A percentile compares a stretch with the other conserved stretches of the same genome.
Evolutionary conservation across 1,140 invertebrate species (phyloP).

Genomic region (Drosophila neocordata): DNA sequence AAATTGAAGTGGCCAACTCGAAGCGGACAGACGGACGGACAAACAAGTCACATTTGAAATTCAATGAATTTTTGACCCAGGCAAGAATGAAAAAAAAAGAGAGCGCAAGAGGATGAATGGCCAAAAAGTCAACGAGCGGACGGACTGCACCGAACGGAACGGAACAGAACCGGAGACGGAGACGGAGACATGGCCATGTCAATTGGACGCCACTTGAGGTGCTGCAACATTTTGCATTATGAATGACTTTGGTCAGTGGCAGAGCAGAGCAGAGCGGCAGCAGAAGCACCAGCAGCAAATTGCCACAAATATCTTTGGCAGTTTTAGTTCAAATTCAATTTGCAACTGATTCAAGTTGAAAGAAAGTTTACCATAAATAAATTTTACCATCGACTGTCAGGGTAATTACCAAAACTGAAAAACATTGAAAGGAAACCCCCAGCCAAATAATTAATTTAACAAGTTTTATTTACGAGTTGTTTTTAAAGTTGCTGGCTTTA

Average conservation of each 20-base stretch:
- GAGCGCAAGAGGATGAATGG: conserved; percentile 60
- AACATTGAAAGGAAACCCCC: conserved; percentile 34
- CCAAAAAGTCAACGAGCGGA: conserved; percentile 1
- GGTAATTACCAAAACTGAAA: conserved; percentile 62
- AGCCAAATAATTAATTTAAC: conserved; percentile 32
- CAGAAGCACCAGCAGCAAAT: conserved; percentile 34
- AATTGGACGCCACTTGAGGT: conserved; percentile 67
- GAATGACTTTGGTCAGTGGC: conserved; percentile 64
- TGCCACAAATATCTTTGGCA: conserved; percentile 56
- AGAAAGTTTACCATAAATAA: conserved; percentile 75
- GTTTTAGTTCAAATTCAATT: conserved; percentile 73
- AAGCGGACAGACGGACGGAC: conserved; percentile 37
- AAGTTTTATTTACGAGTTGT: conserved; percentile 41
- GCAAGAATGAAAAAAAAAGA: neutral
- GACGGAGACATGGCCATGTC: conserved; percentile 53
- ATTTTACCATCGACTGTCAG: conserved; percentile 37
- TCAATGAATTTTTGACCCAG: conserved; percentile 79
- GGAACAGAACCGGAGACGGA: conserved; percentile 12
- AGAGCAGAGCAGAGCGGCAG: no score
- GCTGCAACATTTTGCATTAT: conserved; percentile 70
- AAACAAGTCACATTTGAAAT: conserved; percentile 70
- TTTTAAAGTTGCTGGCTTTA: conserved; percentile 47
- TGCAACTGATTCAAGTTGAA: conserved; percentile 39
- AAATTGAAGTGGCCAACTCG: conserved; percentile 77
- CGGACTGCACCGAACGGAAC: neutral